Conservation (phyloP, 2,888 invertebrate species). For the Chaetogeoica ovagalla region DNA sequence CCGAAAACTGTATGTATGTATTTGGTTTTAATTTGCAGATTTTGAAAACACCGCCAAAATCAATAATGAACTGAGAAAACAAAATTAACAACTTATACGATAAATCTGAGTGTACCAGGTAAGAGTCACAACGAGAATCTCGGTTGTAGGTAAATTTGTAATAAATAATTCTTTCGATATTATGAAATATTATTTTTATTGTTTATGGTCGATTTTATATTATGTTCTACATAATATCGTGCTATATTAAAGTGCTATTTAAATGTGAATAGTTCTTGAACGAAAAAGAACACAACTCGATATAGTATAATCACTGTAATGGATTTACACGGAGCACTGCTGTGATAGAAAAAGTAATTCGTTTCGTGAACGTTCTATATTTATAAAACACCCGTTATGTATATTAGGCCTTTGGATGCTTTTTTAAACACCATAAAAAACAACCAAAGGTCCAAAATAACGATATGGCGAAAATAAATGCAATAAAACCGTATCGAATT, state of each 20-base stretch:
- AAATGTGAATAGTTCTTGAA: no score
- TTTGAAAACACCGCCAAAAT: background rate
- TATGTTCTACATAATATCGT: background rate
- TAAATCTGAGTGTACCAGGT: background rate
- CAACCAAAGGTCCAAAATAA: background rate
- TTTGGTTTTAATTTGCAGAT: background rate
- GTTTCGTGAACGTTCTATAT: background rate
- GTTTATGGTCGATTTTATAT: background rate
- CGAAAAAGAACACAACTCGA: no score
- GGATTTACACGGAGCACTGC: background rate
- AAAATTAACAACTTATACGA: background rate
- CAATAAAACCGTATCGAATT: slow-evolving; percentile 10
- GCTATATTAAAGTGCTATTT: no score
- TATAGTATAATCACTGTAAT: background rate
- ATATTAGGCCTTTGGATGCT: background rate
- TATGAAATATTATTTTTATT: background rate
- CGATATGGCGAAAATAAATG: background rate
- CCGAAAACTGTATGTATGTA: no score
- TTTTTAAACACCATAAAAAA: slow-evolving; percentile 3
- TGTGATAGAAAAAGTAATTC: background rate
- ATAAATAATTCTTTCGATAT: background rate
- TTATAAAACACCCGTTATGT: background rate
- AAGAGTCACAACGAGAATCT: background rate
- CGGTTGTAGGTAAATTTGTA: background rate
- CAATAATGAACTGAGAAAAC: background rate